Evolutionary conservation across 2,888 invertebrate genomes (phyloP).

Genomic region (Macroteleia sp.): DNA sequence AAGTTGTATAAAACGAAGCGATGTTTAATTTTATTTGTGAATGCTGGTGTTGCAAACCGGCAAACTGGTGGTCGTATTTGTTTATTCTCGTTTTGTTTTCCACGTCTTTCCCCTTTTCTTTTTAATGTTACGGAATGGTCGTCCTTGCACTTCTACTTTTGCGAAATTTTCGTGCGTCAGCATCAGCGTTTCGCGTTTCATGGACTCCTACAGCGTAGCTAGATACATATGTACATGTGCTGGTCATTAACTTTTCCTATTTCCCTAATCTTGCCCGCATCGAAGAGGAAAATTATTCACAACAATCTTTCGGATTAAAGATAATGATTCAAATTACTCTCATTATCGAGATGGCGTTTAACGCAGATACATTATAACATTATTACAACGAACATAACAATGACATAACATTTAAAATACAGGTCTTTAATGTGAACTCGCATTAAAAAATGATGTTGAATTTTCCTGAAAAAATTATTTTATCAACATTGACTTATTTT

Average conservation of each 20-base stretch:
- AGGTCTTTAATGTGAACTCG: too few relatives aligned
- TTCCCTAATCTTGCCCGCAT: slow-evolving; percentile 36
- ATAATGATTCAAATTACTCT: slow-evolving; percentile 3
- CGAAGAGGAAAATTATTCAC: slow-evolving; percentile 23
- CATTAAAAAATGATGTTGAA: too few relatives aligned
- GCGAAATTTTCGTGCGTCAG: slow-evolving; percentile 18
- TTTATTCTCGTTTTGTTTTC: not conserved
- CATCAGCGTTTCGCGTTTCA: slow-evolving; percentile 36
- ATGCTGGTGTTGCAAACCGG: slow-evolving; percentile 13
- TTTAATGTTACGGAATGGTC: slow-evolving; percentile 7
- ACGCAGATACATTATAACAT: too few relatives aligned
- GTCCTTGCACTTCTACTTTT: slow-evolving; percentile 26
- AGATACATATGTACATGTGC: slow-evolving; percentile 34
- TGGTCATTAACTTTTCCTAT: slow-evolving; percentile 51
- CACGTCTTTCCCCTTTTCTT: not conserved
- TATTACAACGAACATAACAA: not conserved
- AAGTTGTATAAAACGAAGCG: slow-evolving; percentile 22
- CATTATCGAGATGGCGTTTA: too few relatives aligned
- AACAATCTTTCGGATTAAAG: slow-evolving; percentile 5
- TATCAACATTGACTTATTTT: too few relatives aligned
- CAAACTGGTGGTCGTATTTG: not conserved
- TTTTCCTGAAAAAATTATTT: too few relatives aligned
- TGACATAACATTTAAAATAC: too few relatives aligned
- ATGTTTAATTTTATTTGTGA: slow-evolving; percentile 1
- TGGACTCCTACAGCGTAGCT: slow-evolving; percentile 22